Percentiles rank a stretch among this genome's conserved stretches.
Evolutionary conservation across 2,113 vertebrate genomes (phyloP).

Genomic region (Podilymbus podiceps): DNA sequence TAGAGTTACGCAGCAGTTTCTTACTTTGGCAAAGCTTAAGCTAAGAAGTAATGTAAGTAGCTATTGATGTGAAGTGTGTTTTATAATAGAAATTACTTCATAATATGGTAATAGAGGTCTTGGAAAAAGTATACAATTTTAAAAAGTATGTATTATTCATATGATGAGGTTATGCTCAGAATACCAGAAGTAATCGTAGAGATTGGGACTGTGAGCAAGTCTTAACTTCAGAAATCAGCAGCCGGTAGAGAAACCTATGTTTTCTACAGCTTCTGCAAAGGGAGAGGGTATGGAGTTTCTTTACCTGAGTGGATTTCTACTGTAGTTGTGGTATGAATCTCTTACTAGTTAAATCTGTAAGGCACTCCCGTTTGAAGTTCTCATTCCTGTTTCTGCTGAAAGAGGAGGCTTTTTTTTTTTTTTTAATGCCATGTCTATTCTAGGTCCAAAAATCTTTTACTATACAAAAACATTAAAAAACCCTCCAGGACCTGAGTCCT

Average conservation of each 20-base stretch:
- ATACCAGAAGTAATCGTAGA: neutral
- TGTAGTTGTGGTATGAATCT: neutral
- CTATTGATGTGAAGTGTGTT: conserved; percentile 28
- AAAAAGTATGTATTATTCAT: neutral
- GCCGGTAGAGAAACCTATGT: neutral
- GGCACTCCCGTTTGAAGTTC: neutral
- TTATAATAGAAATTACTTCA: conserved; percentile 9
- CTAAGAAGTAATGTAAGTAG: neutral
- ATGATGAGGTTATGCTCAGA: neutral
- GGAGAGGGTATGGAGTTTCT: neutral
- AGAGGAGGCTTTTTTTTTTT: neutral
- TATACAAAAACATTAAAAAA: neutral
- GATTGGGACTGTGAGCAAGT: neutral
- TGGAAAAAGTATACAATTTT: neutral
- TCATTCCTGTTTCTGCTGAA: neutral
- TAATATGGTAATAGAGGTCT: neutral
- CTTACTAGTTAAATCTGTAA: neutral
- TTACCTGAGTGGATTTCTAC: neutral
- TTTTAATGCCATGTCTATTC: neutral
- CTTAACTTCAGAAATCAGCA: neutral
- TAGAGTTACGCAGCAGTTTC: neutral
- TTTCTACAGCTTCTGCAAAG: neutral
- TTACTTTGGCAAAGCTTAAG: neutral
- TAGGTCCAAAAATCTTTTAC: neutral
- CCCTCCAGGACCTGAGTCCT: neutral